Evolutionary conservation across 2,888 invertebrate genomes (phyloP).

Genomic region (Hypomecis punctinalis): DNA sequence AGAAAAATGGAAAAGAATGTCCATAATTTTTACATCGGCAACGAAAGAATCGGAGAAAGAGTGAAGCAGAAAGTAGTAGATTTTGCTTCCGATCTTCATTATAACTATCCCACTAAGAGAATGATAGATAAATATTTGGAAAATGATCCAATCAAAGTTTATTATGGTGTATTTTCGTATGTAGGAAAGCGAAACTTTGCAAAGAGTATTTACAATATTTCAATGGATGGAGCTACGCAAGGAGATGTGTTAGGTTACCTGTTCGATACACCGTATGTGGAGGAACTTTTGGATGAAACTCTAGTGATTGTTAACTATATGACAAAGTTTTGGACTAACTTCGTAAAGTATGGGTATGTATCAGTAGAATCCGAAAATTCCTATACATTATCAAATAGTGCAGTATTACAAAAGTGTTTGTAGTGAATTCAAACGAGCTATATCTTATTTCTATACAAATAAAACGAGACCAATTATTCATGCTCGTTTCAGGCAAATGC

Average conservation of each 20-base stretch:
- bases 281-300: slow-evolving; percentile 46
- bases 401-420: too few species aligned
- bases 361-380: too few species aligned
- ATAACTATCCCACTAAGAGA: slow-evolving; percentile 45
- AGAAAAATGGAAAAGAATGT: slow-evolving; percentile 41
- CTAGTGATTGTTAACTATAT: slow-evolving; percentile 39
- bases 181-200: slow-evolving; percentile 59
- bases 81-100: slow-evolving; percentile 44
- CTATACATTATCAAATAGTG: too few species aligned
- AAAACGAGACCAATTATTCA: too few species aligned
- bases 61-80: slow-evolving; percentile 37
- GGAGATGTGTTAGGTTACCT: slow-evolving; percentile 59
- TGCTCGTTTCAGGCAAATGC: too few species aligned
- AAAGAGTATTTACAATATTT: slow-evolving; percentile 49
- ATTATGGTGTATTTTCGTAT: slow-evolving; percentile 61
- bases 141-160: slow-evolving; percentile 50
- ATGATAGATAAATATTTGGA: slow-evolving; percentile 53
- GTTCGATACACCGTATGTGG: slow-evolving; percentile 52
- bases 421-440: too few species aligned
- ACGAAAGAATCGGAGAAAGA: slow-evolving; percentile 36
- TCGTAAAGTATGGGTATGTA: slow-evolving; percentile 55
- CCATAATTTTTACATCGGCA: slow-evolving; percentile 47
- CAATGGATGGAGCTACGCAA: slow-evolving; percentile 49
- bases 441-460: too few species aligned
- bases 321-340: slow-evolving; percentile 50